Conservation (phyloP, 1,140 invertebrate genomes). For the Dendrolimus punctatus region DNA sequence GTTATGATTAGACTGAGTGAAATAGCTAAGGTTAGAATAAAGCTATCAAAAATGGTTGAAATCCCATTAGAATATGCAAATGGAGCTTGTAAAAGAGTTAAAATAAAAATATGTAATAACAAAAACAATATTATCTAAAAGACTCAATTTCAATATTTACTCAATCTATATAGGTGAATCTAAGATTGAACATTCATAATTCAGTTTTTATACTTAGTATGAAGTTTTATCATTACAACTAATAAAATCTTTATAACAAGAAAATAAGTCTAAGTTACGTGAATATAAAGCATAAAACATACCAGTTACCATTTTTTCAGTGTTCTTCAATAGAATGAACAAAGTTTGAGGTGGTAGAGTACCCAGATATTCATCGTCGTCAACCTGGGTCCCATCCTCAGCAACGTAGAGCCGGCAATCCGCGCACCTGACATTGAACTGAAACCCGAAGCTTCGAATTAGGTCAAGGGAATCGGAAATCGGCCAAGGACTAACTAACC, state of each 20-base stretch:
- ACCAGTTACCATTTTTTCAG: conserved; percentile 78
- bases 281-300: conserved; percentile 26
- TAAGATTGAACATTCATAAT: no score
- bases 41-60: no score
- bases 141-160: no score
- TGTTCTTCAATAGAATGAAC: conserved; percentile 76
- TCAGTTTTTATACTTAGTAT: no score
- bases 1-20: no score
- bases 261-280: not conserved
- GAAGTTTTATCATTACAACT: no score
- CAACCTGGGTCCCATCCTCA: conserved; percentile 81
- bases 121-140: no score
- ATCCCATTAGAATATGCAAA: no score
- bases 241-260: not conserved
- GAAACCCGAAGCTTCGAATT: conserved; percentile 37
- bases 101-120: no score
- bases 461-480: conserved; percentile 39
- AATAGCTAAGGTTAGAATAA: no score
- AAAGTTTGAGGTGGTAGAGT: conserved; percentile 81
- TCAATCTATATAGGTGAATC: no score
- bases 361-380: conserved; percentile 81
- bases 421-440: conserved; percentile 61
- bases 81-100: no score
- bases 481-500: conserved; percentile 40
- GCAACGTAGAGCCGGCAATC: conserved; percentile 68